phyloP scores from a whole-genome alignment of 2,113 vertebrate species.

The Pterocles orientalis region DNA sequence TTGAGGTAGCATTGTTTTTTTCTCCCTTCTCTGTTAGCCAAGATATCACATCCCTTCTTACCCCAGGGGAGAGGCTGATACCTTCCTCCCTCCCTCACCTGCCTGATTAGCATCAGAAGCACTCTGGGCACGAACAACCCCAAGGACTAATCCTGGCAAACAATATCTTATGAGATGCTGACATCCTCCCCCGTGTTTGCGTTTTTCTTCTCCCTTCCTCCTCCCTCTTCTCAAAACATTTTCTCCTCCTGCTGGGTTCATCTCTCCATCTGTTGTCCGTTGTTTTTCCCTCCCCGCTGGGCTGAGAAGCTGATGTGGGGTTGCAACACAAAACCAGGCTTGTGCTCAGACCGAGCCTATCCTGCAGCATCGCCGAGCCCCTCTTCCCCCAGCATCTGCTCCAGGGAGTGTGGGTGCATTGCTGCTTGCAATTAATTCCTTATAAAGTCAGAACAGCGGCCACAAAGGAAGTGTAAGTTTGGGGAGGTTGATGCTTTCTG shows the following conservation, averaged over 20 bases:
- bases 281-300: background rate
- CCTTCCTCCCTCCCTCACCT: background rate
- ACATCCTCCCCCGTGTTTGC: background rate
- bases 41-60: background rate
- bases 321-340: background rate
- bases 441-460: background rate
- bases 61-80: background rate
- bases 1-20: background rate
- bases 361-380: background rate
- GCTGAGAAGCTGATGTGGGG: background rate
- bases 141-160: background rate
- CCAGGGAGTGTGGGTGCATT: rapidly evolving
- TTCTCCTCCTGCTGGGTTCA: background rate
- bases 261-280: background rate
- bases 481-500: background rate
- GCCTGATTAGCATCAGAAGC: background rate
- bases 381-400: background rate
- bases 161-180: background rate
- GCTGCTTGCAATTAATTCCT: background rate
- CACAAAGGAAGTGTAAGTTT: background rate
- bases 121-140: background rate
- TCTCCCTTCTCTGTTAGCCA: background rate
- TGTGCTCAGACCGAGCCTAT: background rate
- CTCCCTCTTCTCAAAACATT: background rate
- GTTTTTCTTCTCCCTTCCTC: background rate